A percentile compares a stretch with the other conserved stretches of the same genome.
Conservation (phyloP, 2,888 invertebrate genomes). For the Ochropleura leucogaster region DNA sequence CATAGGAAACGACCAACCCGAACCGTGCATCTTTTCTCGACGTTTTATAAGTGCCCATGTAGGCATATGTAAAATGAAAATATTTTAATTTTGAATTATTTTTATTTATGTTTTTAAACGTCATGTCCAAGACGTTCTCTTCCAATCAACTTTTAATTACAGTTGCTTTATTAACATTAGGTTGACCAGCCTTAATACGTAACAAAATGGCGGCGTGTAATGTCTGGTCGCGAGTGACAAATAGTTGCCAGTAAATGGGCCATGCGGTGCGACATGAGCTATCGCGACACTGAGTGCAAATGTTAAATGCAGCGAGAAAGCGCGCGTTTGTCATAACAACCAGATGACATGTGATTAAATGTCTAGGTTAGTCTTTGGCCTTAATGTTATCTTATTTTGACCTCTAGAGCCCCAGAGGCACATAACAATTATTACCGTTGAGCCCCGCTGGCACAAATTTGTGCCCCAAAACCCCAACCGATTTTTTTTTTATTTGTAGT, state of each 20-base stretch:
- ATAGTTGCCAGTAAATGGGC: conserved; percentile 33
- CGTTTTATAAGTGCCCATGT: too few relatives aligned
- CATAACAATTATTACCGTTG: too few relatives aligned
- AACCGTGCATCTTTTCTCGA: too few relatives aligned
- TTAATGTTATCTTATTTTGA: not conserved
- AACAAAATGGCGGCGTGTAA: conserved; percentile 38
- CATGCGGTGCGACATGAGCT: conserved; percentile 40
- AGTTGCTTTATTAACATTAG: conserved; percentile 17
- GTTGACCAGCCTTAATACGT: conserved; percentile 22
- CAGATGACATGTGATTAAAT: conserved; percentile 36
- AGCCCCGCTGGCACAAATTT: too few relatives aligned
- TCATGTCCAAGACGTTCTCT: too few relatives aligned
- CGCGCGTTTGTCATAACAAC: conserved; percentile 9
- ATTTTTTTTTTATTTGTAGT: too few relatives aligned
- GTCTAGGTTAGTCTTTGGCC: not conserved
- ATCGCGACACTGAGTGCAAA: conserved; percentile 33
- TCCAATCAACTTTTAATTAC: not conserved
- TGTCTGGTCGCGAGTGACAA: conserved; percentile 37
- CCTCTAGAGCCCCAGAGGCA: too few relatives aligned
- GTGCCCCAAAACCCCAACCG: too few relatives aligned
- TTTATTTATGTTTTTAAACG: too few relatives aligned
- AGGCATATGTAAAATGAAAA: too few relatives aligned
- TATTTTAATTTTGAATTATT: too few relatives aligned
- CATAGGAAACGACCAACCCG: too few relatives aligned
- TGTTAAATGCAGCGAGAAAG: conserved; percentile 38